These are phyloP conservation scores for Scarus forsteni DNA, from an alignment of 2,797 vertebrate genomes.

Conservation along the genomic window DNA sequence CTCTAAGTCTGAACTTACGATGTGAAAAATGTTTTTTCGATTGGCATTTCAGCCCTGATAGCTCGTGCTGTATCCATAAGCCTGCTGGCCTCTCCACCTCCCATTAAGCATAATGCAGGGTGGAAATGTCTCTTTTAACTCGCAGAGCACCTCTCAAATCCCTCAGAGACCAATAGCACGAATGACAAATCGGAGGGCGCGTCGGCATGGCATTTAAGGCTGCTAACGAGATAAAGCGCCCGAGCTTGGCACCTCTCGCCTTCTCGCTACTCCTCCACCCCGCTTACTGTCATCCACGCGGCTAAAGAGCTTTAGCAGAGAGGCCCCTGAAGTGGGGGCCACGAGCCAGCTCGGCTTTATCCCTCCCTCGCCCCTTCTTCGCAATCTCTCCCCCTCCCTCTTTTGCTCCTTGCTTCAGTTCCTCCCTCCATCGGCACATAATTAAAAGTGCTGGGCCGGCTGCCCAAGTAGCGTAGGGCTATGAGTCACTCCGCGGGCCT, in stretches of 20 bases:
- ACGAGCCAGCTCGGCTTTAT: constrained; percentile 71
- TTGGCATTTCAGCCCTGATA: constrained; percentile 71
- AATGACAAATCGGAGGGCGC: constrained; percentile 80
- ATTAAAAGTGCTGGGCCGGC: constrained; percentile 81
- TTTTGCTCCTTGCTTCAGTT: constrained; percentile 55
- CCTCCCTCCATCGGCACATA: constrained; percentile 72
- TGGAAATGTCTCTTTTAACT: constrained; percentile 79
- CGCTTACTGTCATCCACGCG: constrained; percentile 76
- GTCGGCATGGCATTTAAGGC: constrained; percentile 79
- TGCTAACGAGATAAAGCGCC: constrained; percentile 82
- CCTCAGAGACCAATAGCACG: constrained; percentile 77
- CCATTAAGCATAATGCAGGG: constrained; percentile 81
- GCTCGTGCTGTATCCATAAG: constrained; percentile 74
- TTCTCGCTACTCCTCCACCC: constrained; percentile 64
- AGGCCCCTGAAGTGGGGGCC: constrained; percentile 73
- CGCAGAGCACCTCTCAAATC: constrained; percentile 79
- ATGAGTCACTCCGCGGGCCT: constrained; percentile 82
- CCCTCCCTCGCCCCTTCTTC: constrained; percentile 60
- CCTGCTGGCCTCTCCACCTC: constrained; percentile 77
- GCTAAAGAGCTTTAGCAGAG: constrained; percentile 81
- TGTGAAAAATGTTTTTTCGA: constrained; percentile 70
- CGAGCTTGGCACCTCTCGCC: constrained; percentile 75
- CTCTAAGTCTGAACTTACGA: constrained; percentile 57
- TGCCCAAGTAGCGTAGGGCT: constrained; percentile 81
- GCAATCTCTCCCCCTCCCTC: constrained; percentile 43